A percentile compares a stretch with the other conserved stretches of the same genome.
Evolutionary conservation across 2,888 invertebrate species (phyloP).

Genomic region (Chymomyza caudatula): DNA sequence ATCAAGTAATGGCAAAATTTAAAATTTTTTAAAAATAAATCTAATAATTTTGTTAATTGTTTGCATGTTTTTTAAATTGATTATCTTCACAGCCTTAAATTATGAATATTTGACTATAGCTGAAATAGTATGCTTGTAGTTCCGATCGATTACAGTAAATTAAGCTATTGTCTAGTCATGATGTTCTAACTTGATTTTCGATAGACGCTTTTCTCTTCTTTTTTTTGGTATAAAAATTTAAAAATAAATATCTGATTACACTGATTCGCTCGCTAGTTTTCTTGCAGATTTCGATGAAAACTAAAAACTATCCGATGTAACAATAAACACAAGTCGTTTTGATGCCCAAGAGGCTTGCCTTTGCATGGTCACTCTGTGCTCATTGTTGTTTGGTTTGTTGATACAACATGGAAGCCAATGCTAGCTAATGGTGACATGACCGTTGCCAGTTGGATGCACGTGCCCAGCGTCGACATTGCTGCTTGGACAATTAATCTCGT

Average conservation of each 20-base stretch:
- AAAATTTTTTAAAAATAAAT: neutral
- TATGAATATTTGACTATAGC: neutral
- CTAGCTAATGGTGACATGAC: conserved; percentile 57
- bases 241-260: conserved; percentile 33
- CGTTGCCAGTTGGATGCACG: conserved; percentile 16
- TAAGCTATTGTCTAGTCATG: neutral
- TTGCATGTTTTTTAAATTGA: neutral
- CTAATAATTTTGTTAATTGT: neutral
- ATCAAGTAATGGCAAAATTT: neutral
- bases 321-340: conserved; percentile 26
- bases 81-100: conserved; percentile 56
- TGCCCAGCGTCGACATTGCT: conserved; percentile 43
- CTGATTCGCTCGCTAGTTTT: conserved; percentile 53
- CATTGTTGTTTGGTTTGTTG: conserved; percentile 29
- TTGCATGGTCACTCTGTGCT: conserved; percentile 16
- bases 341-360: conserved; percentile 11
- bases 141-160: neutral
- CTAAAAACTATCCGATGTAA: conserved; percentile 35
- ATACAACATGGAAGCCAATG: conserved; percentile 44
- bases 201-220: neutral
- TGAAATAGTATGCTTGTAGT: neutral
- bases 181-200: neutral
- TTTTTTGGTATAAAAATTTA: neutral
- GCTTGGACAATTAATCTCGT: conserved; percentile 53
- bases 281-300: conserved; percentile 11